Conservation (phyloP, 2,113 vertebrate species). For the Sprattus sprattus region DNA sequence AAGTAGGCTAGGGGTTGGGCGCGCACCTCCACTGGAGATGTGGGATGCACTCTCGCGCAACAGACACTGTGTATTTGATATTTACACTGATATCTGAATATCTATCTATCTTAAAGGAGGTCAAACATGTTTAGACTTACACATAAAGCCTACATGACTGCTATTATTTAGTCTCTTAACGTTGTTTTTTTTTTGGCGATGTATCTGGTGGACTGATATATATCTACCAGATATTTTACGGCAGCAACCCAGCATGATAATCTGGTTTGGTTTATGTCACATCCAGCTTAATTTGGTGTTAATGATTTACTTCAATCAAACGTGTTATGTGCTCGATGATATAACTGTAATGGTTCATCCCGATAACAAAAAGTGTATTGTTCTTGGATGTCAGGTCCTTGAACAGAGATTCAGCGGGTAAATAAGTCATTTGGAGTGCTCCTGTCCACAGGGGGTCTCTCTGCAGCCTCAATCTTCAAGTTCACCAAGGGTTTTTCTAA, state of each 20-base stretch:
- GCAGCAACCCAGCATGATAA: neutral
- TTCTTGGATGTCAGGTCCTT: neutral
- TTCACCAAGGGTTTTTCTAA: slow-evolving; percentile 37
- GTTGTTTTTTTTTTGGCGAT: neutral
- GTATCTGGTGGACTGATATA: neutral
- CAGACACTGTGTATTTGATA: neutral
- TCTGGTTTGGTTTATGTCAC: neutral
- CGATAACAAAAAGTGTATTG: neutral
- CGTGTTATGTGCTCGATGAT: neutral
- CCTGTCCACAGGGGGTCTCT: slow-evolving; percentile 41
- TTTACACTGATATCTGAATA: neutral
- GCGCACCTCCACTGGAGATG: slow-evolving; percentile 31
- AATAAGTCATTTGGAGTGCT: slow-evolving; percentile 38
- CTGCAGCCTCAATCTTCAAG: slow-evolving; percentile 38
- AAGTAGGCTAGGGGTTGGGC: slow-evolving; percentile 31
- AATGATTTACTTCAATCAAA: neutral
- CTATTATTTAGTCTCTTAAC: neutral
- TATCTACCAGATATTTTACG: no score
- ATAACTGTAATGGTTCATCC: neutral
- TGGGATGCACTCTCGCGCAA: neutral
- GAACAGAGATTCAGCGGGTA: neutral
- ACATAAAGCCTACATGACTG: neutral
- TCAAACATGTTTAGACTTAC: neutral
- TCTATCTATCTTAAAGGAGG: neutral
- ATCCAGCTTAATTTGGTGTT: neutral